phyloP scores from a whole-genome alignment of 2,113 vertebrate genomes.

The Aythya baeri region DNA sequence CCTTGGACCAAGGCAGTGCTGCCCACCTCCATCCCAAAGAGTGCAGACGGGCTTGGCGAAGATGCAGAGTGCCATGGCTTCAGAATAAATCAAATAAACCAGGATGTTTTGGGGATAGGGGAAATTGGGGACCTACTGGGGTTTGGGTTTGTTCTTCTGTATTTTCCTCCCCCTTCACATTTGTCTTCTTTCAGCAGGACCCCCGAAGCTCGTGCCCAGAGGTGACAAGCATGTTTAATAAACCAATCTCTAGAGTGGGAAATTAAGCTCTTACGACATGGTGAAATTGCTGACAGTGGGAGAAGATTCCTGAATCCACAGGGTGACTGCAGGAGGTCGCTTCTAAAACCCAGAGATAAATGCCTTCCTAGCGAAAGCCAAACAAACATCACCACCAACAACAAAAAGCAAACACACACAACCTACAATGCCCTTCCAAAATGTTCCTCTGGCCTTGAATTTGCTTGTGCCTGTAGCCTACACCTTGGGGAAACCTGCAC shows the following conservation, averaged over 20 bases:
- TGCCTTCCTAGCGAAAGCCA: background rate
- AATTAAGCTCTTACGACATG: background rate
- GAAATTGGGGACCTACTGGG: background rate
- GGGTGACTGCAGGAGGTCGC: background rate
- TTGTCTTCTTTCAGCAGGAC: background rate
- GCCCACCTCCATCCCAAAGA: accelerated
- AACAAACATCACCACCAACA: background rate
- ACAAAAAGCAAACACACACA: background rate
- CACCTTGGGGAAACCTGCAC: background rate
- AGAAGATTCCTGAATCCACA: background rate
- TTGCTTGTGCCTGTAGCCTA: background rate
- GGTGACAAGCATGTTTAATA: background rate
- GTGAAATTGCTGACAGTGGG: background rate
- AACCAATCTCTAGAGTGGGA: background rate
- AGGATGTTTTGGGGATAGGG: background rate
- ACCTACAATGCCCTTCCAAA: background rate
- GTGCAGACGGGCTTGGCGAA: background rate
- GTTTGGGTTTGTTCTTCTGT: background rate
- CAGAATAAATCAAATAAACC: background rate
- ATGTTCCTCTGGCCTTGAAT: background rate
- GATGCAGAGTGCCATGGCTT: background rate
- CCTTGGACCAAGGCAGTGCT: background rate
- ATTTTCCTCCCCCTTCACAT: too few species aligned
- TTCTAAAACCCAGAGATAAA: background rate
- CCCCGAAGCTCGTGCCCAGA: background rate